Conservation (phyloP, 2,797 vertebrate genomes). For the Leuciscus waleckii region DNA sequence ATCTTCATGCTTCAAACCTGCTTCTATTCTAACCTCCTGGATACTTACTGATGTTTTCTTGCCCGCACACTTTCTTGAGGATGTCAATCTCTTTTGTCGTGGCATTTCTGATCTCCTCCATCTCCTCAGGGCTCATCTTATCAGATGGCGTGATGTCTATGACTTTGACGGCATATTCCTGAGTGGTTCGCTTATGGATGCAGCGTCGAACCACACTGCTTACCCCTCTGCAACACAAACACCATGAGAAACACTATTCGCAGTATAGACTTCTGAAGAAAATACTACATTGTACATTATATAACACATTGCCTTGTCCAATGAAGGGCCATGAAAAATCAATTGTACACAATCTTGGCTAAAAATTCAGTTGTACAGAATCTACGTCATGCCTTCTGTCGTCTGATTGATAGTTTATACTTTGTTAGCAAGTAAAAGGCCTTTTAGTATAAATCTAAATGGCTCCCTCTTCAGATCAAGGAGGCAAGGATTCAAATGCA, state of each 20-base stretch:
- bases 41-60: constrained; percentile 92
- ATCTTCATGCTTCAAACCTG: neutral
- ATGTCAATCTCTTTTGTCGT: constrained; percentile 95
- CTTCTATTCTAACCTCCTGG: neutral
- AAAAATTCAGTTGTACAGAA: neutral
- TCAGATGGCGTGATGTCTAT: constrained; percentile 94
- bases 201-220: constrained; percentile 96
- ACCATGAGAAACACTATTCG: neutral
- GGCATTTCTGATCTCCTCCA: constrained; percentile 87
- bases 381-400: neutral
- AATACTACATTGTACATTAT: neutral
- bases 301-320: neutral
- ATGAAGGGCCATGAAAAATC: neutral
- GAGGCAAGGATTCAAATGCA: too few relatives aligned
- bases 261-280: neutral
- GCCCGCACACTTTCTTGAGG: constrained; percentile 89
- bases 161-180: constrained; percentile 94
- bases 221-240: constrained; percentile 83
- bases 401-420: too few relatives aligned
- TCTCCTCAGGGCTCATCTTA: constrained; percentile 83
- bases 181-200: constrained; percentile 82
- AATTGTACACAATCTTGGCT: neutral
- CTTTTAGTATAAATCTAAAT: too few relatives aligned
- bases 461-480: too few relatives aligned
- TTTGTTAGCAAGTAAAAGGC: too few relatives aligned